A percentile compares a stretch with the other conserved stretches of the same genome.
Evolutionary conservation across 2,797 vertebrate species (phyloP).

Genomic region (Pelobates cultripes): DNA sequence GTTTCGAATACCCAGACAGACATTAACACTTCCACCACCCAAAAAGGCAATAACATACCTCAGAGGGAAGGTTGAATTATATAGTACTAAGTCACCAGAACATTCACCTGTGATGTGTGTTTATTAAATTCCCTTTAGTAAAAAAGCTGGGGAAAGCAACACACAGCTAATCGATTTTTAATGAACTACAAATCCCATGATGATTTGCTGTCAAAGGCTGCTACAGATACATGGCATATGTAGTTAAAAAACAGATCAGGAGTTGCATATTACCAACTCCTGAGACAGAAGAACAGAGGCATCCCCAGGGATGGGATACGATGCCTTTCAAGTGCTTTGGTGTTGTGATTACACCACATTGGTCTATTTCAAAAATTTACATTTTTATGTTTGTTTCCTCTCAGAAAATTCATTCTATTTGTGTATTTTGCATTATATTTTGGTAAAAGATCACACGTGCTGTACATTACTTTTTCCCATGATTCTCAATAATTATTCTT

Average conservation of each 20-base stretch:
- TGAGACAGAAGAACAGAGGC: neutral
- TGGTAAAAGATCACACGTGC: too few species aligned
- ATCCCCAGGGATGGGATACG: neutral
- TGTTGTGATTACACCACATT: neutral
- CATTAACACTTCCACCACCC: slow-evolving; percentile 29
- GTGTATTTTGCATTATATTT: too few species aligned
- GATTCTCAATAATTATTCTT: too few species aligned
- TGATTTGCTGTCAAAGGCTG: neutral
- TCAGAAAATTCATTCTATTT: neutral
- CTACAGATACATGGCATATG: neutral
- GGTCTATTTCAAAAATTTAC: neutral
- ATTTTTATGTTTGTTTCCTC: neutral
- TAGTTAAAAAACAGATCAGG: neutral
- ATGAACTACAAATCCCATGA: neutral
- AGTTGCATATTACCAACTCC: neutral
- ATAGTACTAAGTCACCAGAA: neutral
- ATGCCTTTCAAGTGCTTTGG: slow-evolving; percentile 26
- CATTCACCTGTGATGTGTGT: slow-evolving; percentile 12
- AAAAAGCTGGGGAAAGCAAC: neutral
- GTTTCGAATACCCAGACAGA: slow-evolving; percentile 64
- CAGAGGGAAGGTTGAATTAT: slow-evolving; percentile 9
- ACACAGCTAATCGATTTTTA: neutral
- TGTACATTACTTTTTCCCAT: too few species aligned
- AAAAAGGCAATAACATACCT: neutral
- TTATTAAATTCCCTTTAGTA: slow-evolving; percentile 30